These are phyloP conservation scores for Lates calcarifer DNA, from an alignment of 2,113 vertebrate species.

Conservation along the genomic window DNA sequence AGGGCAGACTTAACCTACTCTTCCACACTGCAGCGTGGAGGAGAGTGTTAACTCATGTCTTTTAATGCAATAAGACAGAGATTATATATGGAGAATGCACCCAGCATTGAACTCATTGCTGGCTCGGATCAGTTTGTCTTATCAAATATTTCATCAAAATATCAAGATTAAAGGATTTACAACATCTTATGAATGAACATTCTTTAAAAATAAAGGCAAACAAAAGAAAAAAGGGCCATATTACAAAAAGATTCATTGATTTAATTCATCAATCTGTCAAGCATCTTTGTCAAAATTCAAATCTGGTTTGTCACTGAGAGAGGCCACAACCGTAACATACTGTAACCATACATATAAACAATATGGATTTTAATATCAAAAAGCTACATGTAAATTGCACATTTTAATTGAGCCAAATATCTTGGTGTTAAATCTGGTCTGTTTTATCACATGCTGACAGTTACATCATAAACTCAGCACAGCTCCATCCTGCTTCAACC, in stretches of 20 bases:
- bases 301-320: not conserved
- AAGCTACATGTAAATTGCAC: not conserved
- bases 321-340: not conserved
- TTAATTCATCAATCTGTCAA: no score
- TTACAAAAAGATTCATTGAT: no score
- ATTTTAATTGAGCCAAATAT: not conserved
- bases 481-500: not conserved
- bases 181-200: not conserved
- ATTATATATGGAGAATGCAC: not conserved
- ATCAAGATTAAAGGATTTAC: not conserved
- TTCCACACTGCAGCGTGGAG: not conserved
- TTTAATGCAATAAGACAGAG: not conserved
- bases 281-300: not conserved
- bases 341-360: not conserved
- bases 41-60: not conserved
- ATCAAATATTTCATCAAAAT: not conserved
- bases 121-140: not conserved
- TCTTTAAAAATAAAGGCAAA: not conserved
- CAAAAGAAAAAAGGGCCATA: not conserved
- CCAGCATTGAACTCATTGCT: not conserved
- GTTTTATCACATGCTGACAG: conserved; percentile 1
- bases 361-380: not conserved
- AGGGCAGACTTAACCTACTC: not conserved
- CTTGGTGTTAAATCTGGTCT: not conserved
- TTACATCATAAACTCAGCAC: not conserved